phyloP scores from a whole-genome alignment of 1,140 invertebrate species.

The Octopus bimaculoides region DNA sequence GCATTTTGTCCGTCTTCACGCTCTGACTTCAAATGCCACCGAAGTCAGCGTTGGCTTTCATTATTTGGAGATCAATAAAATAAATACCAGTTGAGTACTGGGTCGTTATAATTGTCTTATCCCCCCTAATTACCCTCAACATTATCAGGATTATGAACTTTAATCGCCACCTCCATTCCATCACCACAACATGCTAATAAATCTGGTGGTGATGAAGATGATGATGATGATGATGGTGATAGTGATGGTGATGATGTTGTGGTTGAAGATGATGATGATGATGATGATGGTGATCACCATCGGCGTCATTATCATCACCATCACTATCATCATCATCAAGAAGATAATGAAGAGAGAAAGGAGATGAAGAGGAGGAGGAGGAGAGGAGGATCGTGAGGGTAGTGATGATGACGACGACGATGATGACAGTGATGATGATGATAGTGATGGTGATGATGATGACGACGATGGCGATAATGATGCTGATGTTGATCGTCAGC shows the following conservation, averaged over 20 bases:
- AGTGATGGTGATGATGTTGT: no score
- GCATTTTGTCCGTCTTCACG: no score
- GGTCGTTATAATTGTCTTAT: no score
- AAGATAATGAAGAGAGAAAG: conserved; percentile 64
- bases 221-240: background rate
- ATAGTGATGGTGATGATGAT: conserved; percentile 21
- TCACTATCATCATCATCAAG: conserved; percentile 71
- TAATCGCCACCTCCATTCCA: background rate
- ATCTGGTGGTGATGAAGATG: conserved; percentile 58
- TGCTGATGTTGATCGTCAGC: background rate
- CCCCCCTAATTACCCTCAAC: no score
- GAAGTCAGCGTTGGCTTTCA: no score
- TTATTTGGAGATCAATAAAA: no score
- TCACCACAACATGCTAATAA: no score
- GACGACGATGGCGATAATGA: conserved; percentile 16
- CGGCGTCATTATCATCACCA: conserved; percentile 42
- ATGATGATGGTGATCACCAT: conserved; percentile 51
- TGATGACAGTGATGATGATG: conserved; percentile 22
- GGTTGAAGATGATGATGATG: conserved; percentile 60
- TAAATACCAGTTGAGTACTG: no score
- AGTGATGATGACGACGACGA: conserved; percentile 13
- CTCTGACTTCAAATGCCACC: no score
- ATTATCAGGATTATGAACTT: no score
- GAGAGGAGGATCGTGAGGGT: conserved; percentile 3
- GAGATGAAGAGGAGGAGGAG: background rate